A percentile compares a stretch with the other conserved stretches of the same genome.
These are phyloP conservation scores for Paelopatides confundens DNA, from an alignment of 53 echinoderm and acorn worm genomes.

Conservation along the genomic window DNA sequence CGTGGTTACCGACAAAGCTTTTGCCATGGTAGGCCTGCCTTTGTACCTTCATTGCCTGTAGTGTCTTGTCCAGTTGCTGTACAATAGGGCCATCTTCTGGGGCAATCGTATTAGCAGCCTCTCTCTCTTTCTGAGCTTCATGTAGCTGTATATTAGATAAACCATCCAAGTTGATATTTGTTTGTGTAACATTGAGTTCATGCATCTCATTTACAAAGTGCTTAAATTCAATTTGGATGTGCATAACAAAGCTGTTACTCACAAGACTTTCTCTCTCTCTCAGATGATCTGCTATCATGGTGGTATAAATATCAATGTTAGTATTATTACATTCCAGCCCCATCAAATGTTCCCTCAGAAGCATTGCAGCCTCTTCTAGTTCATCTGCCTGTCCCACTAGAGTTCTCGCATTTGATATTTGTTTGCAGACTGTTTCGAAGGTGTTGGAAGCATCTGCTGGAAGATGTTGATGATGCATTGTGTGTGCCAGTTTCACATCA, in stretches of 20 bases:
- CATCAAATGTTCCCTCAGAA: slow-evolving; percentile 21
- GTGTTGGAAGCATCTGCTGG: no score
- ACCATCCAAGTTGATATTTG: no score
- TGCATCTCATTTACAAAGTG: no score
- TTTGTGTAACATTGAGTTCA: no score
- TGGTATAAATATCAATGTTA: not conserved
- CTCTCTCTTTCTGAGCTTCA: no score
- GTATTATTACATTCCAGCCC: not conserved
- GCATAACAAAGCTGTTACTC: not conserved
- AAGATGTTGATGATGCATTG: not conserved
- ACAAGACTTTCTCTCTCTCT: slow-evolving; percentile 5
- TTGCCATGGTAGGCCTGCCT: no score
- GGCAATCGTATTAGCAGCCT: no score
- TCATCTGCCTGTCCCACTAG: slow-evolving; percentile 10
- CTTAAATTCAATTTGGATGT: not conserved
- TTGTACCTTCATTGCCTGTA: slow-evolving; percentile 40
- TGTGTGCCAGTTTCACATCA: not conserved
- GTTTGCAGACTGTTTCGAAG: no score
- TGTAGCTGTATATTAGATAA: not conserved
- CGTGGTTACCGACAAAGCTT: no score
- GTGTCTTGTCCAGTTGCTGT: not conserved
- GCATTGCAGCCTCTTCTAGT: not conserved
- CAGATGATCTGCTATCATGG: no score
- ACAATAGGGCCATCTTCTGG: not conserved
- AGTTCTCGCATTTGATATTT: not conserved